Percentiles rank a stretch among this genome's conserved stretches.
These are phyloP conservation scores for Beroe forskalii DNA, from an alignment of 37 sponge, comb jelly and placozoan genomes.

Conservation along the genomic window DNA sequence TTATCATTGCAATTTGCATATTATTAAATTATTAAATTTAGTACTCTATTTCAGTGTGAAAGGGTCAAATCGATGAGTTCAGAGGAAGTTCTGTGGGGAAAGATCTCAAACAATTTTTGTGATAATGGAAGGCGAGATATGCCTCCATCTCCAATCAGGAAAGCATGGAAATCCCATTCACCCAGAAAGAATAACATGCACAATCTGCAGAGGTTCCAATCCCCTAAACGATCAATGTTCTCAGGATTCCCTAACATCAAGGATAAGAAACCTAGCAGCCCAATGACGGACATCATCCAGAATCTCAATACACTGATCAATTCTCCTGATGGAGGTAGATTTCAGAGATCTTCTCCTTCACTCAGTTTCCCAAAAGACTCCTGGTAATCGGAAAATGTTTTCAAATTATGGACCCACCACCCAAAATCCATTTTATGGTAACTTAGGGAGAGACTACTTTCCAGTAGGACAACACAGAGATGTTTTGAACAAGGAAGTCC, in stretches of 20 bases:
- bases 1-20: too few relatives aligned
- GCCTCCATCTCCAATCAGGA: not conserved
- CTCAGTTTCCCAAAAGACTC: not conserved
- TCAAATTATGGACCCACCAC: not conserved
- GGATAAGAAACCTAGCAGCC: not conserved
- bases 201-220: not conserved
- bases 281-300: constrained; percentile 28
- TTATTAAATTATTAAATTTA: too few relatives aligned
- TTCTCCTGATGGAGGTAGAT: not conserved
- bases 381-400: not conserved
- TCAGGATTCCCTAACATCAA: not conserved
- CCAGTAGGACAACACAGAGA: not conserved
- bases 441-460: not conserved
- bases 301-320: not conserved
- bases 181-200: not conserved
- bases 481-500: not conserved
- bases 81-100: too few relatives aligned
- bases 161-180: constrained; percentile 2
- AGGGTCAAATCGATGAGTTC: too few relatives aligned
- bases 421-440: not conserved
- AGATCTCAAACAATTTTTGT: too few relatives aligned
- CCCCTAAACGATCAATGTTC: constrained; percentile 1
- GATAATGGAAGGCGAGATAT: too few relatives aligned
- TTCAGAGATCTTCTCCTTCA: not conserved
- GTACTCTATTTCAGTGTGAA: too few relatives aligned